These are phyloP conservation scores for Brachystomella parvula DNA, from an alignment of 1,140 invertebrate species.

Conservation along the genomic window DNA sequence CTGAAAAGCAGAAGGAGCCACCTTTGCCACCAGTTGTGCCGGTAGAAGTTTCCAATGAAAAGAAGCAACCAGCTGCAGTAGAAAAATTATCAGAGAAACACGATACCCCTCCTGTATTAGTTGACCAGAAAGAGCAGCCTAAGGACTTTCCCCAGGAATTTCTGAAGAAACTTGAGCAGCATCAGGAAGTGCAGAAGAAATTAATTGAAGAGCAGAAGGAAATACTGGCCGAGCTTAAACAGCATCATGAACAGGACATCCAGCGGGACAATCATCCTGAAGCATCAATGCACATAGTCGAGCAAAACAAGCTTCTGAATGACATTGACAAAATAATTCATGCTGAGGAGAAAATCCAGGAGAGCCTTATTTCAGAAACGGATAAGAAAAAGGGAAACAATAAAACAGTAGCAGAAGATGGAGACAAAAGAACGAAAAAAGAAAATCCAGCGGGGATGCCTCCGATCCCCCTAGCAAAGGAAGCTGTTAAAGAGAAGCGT, in stretches of 20 bases:
- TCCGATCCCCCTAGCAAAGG: neutral
- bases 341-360: neutral
- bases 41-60: constrained; percentile 47
- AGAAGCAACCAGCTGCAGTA: constrained; percentile 44
- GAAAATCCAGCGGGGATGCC: neutral
- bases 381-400: neutral
- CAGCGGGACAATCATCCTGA: constrained; percentile 4
- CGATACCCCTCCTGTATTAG: constrained; percentile 43
- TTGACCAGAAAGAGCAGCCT: constrained; percentile 41
- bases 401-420: neutral
- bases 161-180: constrained; percentile 50
- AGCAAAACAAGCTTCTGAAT: neutral
- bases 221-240: constrained; percentile 49
- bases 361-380: neutral
- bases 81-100: neutral
- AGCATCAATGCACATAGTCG: neutral
- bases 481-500: neutral
- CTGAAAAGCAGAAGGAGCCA: constrained; percentile 1
- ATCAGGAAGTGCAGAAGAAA: constrained; percentile 45
- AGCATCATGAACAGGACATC: constrained; percentile 41
- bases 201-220: constrained; percentile 49
- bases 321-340: neutral
- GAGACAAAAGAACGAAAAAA: neutral
- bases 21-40: constrained; percentile 28
- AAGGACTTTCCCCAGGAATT: constrained; percentile 45